Base-by-base conservation (phyloP, 2,113 vertebrate species). In the Paraplagusia blochii region DNA sequence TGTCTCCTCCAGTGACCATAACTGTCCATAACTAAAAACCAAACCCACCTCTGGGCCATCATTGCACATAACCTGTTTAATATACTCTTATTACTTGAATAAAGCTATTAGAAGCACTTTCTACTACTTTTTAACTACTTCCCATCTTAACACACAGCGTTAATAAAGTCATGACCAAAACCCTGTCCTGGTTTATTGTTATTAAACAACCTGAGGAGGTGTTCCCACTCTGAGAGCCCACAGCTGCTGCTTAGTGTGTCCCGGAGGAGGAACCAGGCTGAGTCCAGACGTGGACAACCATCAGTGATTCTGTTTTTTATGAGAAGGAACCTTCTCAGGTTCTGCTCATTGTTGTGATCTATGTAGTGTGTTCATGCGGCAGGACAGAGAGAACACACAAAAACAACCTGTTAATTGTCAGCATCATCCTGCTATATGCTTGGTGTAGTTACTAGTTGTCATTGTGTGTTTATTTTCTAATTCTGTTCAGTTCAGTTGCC, bases 61-160 rank as follows among this genome's bases (percentile, higher is more conserved):
- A 86, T 84, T 79, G 75, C 81, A 83, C 84, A 76, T 80, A 45
- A 74, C 44, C 54, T 52, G 64, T 63, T 65, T 59, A 53, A 19
- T 52, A 56, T 14, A 19, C 58, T 59, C 48, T 64, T 56, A 36
- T 48, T 22, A 70, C 84, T 57, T 83, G 79, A 74, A 85, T 88
- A 85, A 85, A 86, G 80, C 85, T 84, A 69, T 74, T 63, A 34
- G 22, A 65, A 77, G 57, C 67, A 63, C 61, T 46, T 61, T 22
- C 57, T 78, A 69, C 68, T 53, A 52, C 19, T 58, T 69, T 9
- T 33, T 38, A 46, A 60, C 29, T 15, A 63, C 42, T 59, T 43
- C 40, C 49, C 36, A 45, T 62, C 66, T 55, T 68, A 50, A 59
- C 52, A 13, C 36, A 58, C 46, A 35, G 19, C 40, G 11, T 35